Evolutionary conservation across 1,140 invertebrate genomes (phyloP), one percentile per base, ranked within the genome.

Genomic region (Philaenus spumarius): DNA sequence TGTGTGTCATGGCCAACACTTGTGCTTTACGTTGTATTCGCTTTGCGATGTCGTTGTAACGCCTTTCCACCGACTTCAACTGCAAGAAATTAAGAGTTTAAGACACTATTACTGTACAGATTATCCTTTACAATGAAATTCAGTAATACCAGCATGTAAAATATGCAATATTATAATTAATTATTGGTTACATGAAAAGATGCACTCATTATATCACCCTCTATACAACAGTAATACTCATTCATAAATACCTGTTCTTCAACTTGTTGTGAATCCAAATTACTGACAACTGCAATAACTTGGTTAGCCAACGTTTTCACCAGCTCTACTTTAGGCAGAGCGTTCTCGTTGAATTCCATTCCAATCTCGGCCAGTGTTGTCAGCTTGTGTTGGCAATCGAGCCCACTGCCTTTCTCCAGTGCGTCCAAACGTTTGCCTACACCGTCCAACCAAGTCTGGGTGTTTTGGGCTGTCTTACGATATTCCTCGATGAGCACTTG

Each of bases 241-340:
- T 67, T 68, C 47, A 14, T 14, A 23, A 9, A 22, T 71, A 80
- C 78, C 76, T 89, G 87, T 69, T 95, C 93, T 69, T 95, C 90
- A 17, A 95, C 85, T 72, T 95, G 89, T 64, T 95, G 90, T 0
- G 86, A 85, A 71, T 95, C 93, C 39, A 91, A 73, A 71, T 89
- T 91, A 69, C 87, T 91, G 1, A 91, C 85, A 34, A 89, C 81
- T 55, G 87, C 84, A 48, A 83, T 86, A 23, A 91, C 86, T 71
- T 85, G 76, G 9, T 80, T 71, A 1, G 82, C 86, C 23, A 87
- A 75, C 42, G 75, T 72, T 64, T 86, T 87, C 0, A 90, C 78
- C 59, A 82, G 80, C 20, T 79, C 77, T 65, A 86, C 81, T 7
- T 85, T 83, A 64, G 83, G 76, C 59, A 47, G 15, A 15, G 30